Evolutionary conservation across 92 coral and sea anemone genomes (phyloP), one percentile per base, ranked within the genome.

Genomic region (Zoanthus sansibaricus): DNA sequence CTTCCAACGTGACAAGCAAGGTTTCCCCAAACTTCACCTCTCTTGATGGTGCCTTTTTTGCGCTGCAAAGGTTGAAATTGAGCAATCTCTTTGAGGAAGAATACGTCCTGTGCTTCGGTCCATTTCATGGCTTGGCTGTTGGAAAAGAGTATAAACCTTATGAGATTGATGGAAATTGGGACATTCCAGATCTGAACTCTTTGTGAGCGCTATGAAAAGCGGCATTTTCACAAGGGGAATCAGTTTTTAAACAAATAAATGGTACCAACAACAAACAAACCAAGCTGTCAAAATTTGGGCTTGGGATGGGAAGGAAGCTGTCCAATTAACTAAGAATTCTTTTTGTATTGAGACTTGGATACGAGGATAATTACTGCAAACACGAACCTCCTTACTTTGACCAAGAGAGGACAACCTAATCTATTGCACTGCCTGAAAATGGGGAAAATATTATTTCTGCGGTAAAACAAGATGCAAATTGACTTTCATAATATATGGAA

Each of bases 71-170:
- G 83, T 66, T 86, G 83, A 20, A 52, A 45, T 51, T 45, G 78
- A 55, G 54, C 69, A 55, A 83, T 47, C 33, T 70, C 87, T 69
- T 55, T 83, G 14, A 71, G 16, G 20, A 86, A 86, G 66, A 33
- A 75, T 74, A 86, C 15, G 37, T 91, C 85, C 48, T 91, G 93
- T 2, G 80, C 93, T 47, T 82, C 90, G 8, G 91, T 78, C 93
- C 91, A 87, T 87, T 87, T 90, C 93, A 82, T 90, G 25, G 91
- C 75, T 84, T 88, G 93, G 77, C 85, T 84, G 75, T 37, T 33
- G 10, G 64, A 83, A 75, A 76, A 67, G 62, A 56, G 62, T 11
- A 72, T 6, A 83, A 37, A 83, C 87, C 77, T 83, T 7, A 25
- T 69, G 77, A 83, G 67, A 45, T 46, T 83, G 86, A 73, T 80